Conservation (phyloP, 2,888 invertebrate species). For the Himalopsyche anomala region DNA sequence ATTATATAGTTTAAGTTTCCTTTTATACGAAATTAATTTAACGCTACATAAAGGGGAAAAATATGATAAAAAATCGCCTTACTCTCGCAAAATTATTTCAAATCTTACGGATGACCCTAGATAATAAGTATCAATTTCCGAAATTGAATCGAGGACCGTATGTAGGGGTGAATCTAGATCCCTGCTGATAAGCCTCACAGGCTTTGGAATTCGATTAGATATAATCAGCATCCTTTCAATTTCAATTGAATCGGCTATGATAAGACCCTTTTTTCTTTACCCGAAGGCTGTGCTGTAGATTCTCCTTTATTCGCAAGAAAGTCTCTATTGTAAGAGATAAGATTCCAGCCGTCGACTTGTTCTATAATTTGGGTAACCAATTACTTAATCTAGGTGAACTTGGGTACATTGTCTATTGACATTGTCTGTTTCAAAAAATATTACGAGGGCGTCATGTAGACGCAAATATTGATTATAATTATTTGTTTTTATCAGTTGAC, state of each 20-base stretch:
- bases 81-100: neutral
- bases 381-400: neutral
- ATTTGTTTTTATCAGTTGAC: too few relatives aligned
- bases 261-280: conserved; percentile 33
- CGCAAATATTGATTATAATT: too few relatives aligned
- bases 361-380: neutral
- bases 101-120: conserved; percentile 33
- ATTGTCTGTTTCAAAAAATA: too few relatives aligned
- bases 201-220: conserved; percentile 38
- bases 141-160: conserved; percentile 42
- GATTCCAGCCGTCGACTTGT: neutral
- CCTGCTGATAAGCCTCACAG: conserved; percentile 27
- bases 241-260: conserved; percentile 42
- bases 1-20: too few relatives aligned
- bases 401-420: too few relatives aligned
- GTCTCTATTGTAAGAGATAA: conserved; percentile 9
- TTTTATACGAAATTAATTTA: neutral
- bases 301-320: neutral
- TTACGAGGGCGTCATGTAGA: too few relatives aligned
- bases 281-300: neutral
- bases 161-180: conserved; percentile 26
- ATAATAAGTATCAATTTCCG: conserved; percentile 40
- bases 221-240: conserved; percentile 42
- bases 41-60: neutral
- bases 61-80: neutral